Base-by-base conservation (phyloP, 2,797 vertebrate species). In the Neosalanx taihuensis region DNA sequence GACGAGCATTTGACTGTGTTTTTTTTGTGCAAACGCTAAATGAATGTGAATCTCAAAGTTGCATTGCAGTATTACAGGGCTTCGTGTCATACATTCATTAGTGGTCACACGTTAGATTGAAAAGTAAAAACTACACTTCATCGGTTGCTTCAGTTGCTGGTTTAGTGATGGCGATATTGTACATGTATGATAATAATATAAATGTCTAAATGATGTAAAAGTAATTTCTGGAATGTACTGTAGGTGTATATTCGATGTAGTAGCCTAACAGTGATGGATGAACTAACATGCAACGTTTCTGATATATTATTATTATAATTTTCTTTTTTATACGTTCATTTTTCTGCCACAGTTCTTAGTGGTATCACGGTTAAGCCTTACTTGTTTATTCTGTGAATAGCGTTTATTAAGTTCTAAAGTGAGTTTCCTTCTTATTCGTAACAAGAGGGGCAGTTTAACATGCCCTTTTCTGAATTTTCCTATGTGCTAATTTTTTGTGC, bases 1-100 rank as follows among this genome's bases (percentile, higher is more conserved):
- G 72, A 58, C 62, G 20, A 17, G 18, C 72, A 59, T 80, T 59
- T 67, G 73, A 76, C 69, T 23, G 79, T 81, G 75, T 60, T 35
- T 46, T 60, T 35, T 46, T 37, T 41, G 73, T 41, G 73, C 65
- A 80, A 70, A n/a, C 61, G 82, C 80, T 76, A 78, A 59, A 78
- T 78, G 84, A 83, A 81, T 63, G 69, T 72, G 64, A 72, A 72
- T 69, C 67, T 81, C 60, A 33, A 56, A 74, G 83, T 83, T 35
- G 67, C 78, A 57, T 78, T 76, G 76, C 80, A 75, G 77, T 85
- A 58, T 73, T 33, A 79, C 81, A 74, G 79, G 76, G 80, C 83
- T 86, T 82, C 30, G 30, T 56, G 73, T 84, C 31, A 70, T 73
- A 67, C 35, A 29, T 62, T 73, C 78, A 5, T 79, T 75, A 75